These are phyloP conservation scores for Ageneiosus marmoratus DNA, from an alignment of 2,113 vertebrate species.

Conservation along the genomic window DNA sequence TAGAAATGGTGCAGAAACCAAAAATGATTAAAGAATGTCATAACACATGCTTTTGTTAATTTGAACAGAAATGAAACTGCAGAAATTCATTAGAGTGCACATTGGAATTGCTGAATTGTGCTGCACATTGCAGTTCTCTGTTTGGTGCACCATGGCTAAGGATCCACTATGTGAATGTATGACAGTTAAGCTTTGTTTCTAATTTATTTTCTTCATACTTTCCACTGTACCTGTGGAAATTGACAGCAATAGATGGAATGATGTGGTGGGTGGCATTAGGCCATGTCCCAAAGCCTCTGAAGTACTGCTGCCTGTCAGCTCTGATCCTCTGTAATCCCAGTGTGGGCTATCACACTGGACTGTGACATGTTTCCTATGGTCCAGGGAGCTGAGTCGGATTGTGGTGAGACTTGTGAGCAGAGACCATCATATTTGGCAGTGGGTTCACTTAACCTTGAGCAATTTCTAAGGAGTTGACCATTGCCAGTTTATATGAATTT, in stretches of 20 bases:
- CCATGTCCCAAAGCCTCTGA: background rate
- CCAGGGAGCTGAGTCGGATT: background rate
- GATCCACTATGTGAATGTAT: conserved; percentile 3
- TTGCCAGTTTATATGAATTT: background rate
- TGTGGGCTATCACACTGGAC: conserved; percentile 15
- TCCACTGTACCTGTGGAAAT: background rate
- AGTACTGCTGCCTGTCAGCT: conserved; percentile 27
- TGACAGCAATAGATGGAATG: conserved; percentile 22
- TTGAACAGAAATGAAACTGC: conserved; percentile 29
- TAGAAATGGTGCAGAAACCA: background rate
- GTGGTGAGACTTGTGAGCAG: background rate
- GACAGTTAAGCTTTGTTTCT: conserved; percentile 5
- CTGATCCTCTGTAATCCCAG: conserved; percentile 35
- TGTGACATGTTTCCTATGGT: background rate
- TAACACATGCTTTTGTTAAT: conserved; percentile 2
- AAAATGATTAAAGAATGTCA: background rate
- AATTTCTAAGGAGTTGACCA: background rate
- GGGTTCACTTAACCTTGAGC: background rate
- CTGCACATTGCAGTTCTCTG: conserved; percentile 25
- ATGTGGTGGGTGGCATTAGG: conserved; percentile 9
- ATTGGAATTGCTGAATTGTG: conserved; percentile 6
- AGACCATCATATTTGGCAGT: background rate
- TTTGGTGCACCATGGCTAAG: conserved; percentile 31
- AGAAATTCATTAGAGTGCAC: conserved; percentile 23
- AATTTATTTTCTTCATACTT: conserved; percentile 17